Percentiles rank a stretch among this genome's conserved stretches.
Conservation (phyloP, 2,888 invertebrate species). For the Mylabris sibirica region DNA sequence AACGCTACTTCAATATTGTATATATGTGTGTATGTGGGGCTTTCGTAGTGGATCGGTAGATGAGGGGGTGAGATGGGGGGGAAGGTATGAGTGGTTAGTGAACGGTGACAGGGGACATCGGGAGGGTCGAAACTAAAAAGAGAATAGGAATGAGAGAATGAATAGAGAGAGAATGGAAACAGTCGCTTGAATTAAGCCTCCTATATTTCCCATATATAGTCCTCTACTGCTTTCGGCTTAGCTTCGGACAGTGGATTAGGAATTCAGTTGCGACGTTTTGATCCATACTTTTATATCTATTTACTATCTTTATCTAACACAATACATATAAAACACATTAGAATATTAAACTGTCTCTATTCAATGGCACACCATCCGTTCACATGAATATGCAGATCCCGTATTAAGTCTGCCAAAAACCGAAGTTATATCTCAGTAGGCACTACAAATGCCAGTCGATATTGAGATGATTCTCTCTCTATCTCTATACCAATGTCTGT, state of each 20-base stretch:
- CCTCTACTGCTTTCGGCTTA: slow-evolving; percentile 51
- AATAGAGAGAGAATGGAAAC: slow-evolving; percentile 24
- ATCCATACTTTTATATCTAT: slow-evolving; percentile 5
- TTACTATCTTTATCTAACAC: slow-evolving; percentile 46
- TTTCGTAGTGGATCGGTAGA: background rate
- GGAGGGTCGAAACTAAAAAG: slow-evolving; percentile 9
- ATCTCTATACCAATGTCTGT: background rate
- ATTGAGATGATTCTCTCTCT: slow-evolving; percentile 45
- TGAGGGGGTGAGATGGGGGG: no score
- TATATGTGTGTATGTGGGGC: background rate
- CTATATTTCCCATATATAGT: slow-evolving; percentile 56
- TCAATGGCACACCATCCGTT: slow-evolving; percentile 45
- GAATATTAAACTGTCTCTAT: slow-evolving; percentile 25
- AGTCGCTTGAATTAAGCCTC: slow-evolving; percentile 53
- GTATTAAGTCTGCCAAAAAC: slow-evolving; percentile 60
- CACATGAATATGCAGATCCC: slow-evolving; percentile 61
- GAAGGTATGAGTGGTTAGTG: no score
- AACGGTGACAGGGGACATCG: slow-evolving; percentile 1
- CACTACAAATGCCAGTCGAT: slow-evolving; percentile 47
- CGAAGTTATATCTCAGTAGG: slow-evolving; percentile 57
- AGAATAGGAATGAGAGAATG: background rate
- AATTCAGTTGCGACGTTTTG: slow-evolving; percentile 56
- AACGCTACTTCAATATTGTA: background rate
- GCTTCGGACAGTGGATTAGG: slow-evolving; percentile 58
- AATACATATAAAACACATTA: slow-evolving; percentile 23